Percentiles rank a stretch among this genome's conserved stretches.
phyloP scores from a whole-genome alignment of 1,140 invertebrate species.

The Neotoxoptera formosana region DNA sequence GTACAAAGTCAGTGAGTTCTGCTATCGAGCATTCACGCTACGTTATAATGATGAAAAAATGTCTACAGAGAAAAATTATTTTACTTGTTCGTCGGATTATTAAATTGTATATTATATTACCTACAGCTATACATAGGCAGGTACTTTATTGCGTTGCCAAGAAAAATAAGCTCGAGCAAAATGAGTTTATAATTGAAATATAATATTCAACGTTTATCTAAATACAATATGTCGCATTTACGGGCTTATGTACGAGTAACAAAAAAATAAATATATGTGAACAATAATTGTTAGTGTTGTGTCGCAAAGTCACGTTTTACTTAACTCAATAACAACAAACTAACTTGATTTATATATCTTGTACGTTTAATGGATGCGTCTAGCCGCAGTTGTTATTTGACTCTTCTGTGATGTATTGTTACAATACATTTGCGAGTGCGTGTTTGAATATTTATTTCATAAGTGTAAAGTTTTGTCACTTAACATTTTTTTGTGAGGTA shows the following conservation, averaged over 20 bases:
- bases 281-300: background rate
- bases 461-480: background rate
- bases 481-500: background rate
- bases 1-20: background rate
- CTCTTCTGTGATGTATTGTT: background rate
- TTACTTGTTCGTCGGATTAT: background rate
- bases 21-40: background rate
- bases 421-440: background rate
- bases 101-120: background rate
- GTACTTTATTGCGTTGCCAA: background rate
- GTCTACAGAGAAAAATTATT: background rate
- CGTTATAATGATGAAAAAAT: background rate
- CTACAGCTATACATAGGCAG: background rate
- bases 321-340: background rate
- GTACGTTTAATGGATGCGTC: background rate
- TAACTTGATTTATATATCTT: conserved; percentile 4
- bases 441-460: background rate
- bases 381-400: background rate
- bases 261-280: background rate
- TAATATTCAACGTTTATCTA: background rate
- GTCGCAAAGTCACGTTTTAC: background rate
- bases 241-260: background rate
- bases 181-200: background rate
- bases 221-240: background rate
- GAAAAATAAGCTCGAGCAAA: background rate